These are phyloP conservation scores for Dicyrtomina minuta DNA, from an alignment of 2,888 invertebrate genomes.

Conservation along the genomic window DNA sequence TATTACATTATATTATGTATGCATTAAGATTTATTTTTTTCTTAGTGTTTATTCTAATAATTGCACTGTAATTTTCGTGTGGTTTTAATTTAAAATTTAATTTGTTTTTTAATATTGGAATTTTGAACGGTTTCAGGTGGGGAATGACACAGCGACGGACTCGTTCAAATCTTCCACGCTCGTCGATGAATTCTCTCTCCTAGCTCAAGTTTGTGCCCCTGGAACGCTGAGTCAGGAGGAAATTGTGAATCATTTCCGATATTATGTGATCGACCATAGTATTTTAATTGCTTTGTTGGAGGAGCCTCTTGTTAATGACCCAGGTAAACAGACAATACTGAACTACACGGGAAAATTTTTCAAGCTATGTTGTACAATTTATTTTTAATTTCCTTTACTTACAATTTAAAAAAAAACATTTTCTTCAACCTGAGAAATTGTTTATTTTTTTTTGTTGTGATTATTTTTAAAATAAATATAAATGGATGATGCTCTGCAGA, in stretches of 20 bases:
- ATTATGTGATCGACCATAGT: slow-evolving; percentile 88
- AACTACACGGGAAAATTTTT: slow-evolving; percentile 8
- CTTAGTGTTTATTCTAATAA: not conserved
- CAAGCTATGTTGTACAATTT: slow-evolving; percentile 5
- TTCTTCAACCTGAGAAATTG: no score
- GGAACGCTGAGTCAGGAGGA: slow-evolving; percentile 58
- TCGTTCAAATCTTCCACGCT: slow-evolving; percentile 37
- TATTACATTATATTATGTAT: no score
- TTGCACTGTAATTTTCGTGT: not conserved
- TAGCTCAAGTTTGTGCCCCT: slow-evolving; percentile 38
- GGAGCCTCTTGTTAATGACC: slow-evolving; percentile 85
- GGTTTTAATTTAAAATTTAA: not conserved
- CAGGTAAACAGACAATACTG: slow-evolving; percentile 57
- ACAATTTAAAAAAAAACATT: no score
- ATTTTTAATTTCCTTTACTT: no score
- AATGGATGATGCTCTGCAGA: no score
- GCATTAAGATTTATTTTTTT: no score
- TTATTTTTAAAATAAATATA: no score
- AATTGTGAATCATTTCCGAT: slow-evolving; percentile 72
- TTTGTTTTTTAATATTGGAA: no score
- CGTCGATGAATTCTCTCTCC: slow-evolving; percentile 48
- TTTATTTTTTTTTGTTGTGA: no score
- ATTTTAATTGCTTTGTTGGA: slow-evolving; percentile 86
- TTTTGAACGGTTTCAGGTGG: no score
- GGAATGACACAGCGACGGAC: slow-evolving; percentile 41